Evolutionary conservation across 2,888 invertebrate genomes (phyloP), one percentile per base, ranked within the genome.

Genomic region (Pachycephus smyrnensis): DNA sequence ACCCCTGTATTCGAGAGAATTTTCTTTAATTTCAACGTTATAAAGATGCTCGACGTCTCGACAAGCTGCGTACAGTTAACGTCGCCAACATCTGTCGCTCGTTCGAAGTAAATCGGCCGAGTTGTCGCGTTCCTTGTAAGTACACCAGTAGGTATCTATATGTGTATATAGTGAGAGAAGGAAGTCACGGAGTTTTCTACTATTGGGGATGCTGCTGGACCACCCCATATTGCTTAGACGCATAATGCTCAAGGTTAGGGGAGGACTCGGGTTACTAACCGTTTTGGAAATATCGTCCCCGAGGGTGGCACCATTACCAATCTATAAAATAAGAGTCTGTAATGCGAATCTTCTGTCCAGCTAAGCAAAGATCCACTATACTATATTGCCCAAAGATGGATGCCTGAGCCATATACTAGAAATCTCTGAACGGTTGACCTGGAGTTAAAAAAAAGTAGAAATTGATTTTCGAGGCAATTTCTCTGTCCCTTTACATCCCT

Each of bases 21-120:
- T 55, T 55, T 55, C 55, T 23, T 23, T 55, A 55, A 55, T 55
- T 55, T 55, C 23, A 23, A 55, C 55, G 55, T 23, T 55, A 23
- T 55, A 55, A 55, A 55, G 55, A 55, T 23, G 55, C 23, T 55
- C 23, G 55, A 23, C 23, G 55, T 55, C 2, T 9, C 23, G 55
- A 55, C 55, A 9, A 23, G 55, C 23, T 55, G 55, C 55, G 55
- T 23, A 32, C 84, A 85, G 84, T 84, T 86, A 83, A 86, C 83
- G 88, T 88, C 88, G 82, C 71, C 77, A 84, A 82, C 88, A 88
- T 85, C 87, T 88, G 88, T 86, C 82, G 84, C 82, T 88, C 84
- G 82, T 84, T 85, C 80, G 82, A 83, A 83, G 82, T 82, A 79
- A 86, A 86, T 69, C 78, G 76, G 31, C 73, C 75, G 55, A 69